phyloP scores from a whole-genome alignment of 2,113 vertebrate species.

The Sciurus niger region DNA sequence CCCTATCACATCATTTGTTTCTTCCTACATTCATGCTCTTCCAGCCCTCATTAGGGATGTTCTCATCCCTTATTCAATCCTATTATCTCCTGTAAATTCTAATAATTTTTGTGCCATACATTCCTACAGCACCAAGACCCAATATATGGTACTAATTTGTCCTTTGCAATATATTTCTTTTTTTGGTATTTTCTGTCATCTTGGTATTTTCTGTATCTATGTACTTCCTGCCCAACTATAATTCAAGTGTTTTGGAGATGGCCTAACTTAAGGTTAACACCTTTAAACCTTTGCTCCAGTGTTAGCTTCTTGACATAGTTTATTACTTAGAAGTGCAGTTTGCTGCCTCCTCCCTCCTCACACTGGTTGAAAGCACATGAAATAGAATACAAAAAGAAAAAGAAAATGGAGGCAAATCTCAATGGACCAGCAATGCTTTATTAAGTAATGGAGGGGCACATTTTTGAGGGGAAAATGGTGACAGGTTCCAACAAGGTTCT shows the following conservation, averaged over 20 bases:
- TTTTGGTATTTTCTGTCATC: conserved; percentile 40
- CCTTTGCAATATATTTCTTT: neutral
- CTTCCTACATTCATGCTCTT: neutral
- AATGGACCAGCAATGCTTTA: no score
- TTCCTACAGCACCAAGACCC: neutral
- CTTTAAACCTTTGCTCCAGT: conserved; percentile 32
- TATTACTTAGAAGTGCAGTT: neutral
- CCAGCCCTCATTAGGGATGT: neutral
- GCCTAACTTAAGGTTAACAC: neutral
- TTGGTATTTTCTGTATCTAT: neutral
- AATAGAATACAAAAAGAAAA: no score
- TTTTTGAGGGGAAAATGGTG: no score
- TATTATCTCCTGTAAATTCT: neutral
- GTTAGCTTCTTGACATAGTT: neutral
- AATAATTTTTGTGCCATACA: neutral
- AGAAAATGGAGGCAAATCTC: no score
- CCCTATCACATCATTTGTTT: neutral
- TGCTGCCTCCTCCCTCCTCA: neutral
- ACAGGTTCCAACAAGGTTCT: no score
- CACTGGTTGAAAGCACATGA: no score
- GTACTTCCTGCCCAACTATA: neutral
- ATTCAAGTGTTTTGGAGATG: neutral
- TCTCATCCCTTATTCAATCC: neutral
- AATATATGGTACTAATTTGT: neutral
- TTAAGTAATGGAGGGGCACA: no score